These are phyloP conservation scores for Pollimyrus isidori DNA, from an alignment of 2,113 vertebrate genomes.

Conservation along the genomic window DNA sequence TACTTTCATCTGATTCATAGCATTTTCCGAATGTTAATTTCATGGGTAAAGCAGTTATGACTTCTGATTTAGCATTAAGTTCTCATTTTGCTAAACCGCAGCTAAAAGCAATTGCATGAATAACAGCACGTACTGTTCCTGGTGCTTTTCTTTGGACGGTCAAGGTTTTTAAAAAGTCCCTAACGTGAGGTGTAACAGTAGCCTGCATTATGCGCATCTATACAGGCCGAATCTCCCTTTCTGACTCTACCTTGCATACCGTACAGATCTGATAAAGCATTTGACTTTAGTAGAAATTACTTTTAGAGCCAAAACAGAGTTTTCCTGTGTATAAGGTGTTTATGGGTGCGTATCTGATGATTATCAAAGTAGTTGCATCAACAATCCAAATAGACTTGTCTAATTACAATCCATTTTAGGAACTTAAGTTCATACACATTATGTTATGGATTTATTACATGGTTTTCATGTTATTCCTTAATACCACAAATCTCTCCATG, in stretches of 20 bases:
- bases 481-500: not conserved
- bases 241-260: not conserved
- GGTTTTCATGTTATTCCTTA: not conserved
- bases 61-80: not conserved
- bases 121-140: not conserved
- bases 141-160: not conserved
- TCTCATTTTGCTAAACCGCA: not conserved
- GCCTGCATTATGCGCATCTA: not conserved
- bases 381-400: not conserved
- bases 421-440: not conserved
- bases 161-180: not conserved
- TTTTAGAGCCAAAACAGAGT: not conserved
- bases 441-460: not conserved
- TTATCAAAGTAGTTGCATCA: not conserved
- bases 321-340: not conserved
- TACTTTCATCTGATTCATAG: not conserved
- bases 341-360: not conserved
- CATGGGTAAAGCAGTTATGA: not conserved
- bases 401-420: not conserved
- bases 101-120: not conserved
- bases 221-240: not conserved
- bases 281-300: not conserved
- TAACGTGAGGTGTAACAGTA: not conserved
- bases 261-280: not conserved
- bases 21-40: not conserved